Evolutionary conservation across 1,140 invertebrate species (phyloP).

Genomic region (Anoplophora glabripennis): DNA sequence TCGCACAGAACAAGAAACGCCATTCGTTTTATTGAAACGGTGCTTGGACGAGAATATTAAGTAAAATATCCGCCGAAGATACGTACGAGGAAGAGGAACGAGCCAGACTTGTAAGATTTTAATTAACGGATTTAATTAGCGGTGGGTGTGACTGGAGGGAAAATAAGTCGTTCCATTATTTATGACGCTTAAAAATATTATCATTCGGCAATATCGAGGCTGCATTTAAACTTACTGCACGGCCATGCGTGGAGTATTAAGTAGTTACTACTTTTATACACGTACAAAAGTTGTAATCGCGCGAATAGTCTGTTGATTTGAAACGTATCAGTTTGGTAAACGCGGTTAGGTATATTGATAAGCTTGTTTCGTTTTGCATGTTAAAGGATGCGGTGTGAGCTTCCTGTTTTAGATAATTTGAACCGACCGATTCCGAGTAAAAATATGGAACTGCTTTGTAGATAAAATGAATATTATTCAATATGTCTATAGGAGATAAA

Average conservation of each 20-base stretch:
- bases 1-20: neutral
- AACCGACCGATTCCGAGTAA: too few relatives aligned
- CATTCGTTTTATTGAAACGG: neutral
- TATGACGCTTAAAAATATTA: neutral
- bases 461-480: too few relatives aligned
- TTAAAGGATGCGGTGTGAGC: too few relatives aligned
- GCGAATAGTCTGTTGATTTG: neutral
- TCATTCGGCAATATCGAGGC: neutral
- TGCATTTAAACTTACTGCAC: neutral
- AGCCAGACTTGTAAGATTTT: neutral
- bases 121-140: neutral
- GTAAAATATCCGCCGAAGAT: neutral
- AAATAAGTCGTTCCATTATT: neutral
- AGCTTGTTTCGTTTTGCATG: too few relatives aligned
- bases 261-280: neutral
- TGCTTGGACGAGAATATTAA: neutral
- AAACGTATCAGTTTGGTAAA: neutral
- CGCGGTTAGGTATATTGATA: neutral
- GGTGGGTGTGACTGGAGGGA: neutral
- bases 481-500: too few relatives aligned
- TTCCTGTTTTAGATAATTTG: too few relatives aligned
- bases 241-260: neutral
- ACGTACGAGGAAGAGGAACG: neutral
- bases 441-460: too few relatives aligned
- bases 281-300: neutral